Percentiles rank a stretch among this genome's conserved stretches.
Evolutionary conservation across 2,113 vertebrate genomes (phyloP).

Genomic region (Nestor notabilis): DNA sequence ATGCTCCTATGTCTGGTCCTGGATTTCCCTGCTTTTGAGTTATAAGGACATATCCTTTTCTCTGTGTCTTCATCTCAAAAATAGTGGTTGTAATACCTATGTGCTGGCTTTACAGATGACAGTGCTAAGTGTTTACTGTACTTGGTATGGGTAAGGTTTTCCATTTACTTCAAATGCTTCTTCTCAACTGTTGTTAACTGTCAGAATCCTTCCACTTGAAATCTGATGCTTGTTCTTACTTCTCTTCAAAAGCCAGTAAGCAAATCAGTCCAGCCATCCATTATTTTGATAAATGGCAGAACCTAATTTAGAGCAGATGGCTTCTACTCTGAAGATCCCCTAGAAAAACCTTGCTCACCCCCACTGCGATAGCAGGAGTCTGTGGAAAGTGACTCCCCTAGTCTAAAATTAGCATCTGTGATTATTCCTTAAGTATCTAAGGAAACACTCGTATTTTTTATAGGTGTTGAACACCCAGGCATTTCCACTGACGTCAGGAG

Average conservation of each 20-base stretch:
- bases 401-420: constrained; percentile 34
- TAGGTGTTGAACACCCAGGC: constrained; percentile 44
- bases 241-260: background rate
- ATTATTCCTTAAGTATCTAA: constrained; percentile 45
- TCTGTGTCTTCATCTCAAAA: background rate
- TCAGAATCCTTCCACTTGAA: background rate
- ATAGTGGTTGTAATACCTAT: background rate
- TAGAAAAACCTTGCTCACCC: background rate
- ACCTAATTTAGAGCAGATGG: background rate
- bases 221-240: background rate
- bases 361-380: constrained; percentile 32
- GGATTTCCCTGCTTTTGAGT: background rate
- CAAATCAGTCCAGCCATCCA: background rate
- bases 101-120: background rate
- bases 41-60: background rate
- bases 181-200: background rate
- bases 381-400: background rate
- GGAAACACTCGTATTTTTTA: constrained; percentile 39
- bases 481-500: constrained; percentile 59
- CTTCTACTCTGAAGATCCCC: background rate
- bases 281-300: background rate
- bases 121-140: background rate
- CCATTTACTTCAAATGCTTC: background rate
- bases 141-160: background rate
- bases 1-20: background rate